These are phyloP conservation scores for Acromyrmex echinatior DNA, from an alignment of 1,140 invertebrate species.

Conservation along the genomic window DNA sequence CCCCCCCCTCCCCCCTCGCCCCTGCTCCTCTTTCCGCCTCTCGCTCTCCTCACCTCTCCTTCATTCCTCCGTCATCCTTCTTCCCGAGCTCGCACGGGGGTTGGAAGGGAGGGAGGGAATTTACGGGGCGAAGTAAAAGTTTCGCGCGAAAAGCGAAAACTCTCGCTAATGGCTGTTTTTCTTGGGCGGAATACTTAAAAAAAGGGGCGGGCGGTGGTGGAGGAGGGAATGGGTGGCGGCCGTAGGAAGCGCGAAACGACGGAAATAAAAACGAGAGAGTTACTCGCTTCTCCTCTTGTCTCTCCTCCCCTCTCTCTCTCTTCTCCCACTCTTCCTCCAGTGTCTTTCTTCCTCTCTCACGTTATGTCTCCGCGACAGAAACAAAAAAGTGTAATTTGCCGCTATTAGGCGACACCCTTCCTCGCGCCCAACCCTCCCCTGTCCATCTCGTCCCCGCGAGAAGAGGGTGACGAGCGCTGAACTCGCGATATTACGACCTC, in stretches of 20 bases:
- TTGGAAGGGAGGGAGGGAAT: constrained; percentile 72
- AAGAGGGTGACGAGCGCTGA: constrained; percentile 53
- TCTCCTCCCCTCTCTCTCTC: constrained; percentile 14
- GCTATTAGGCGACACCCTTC: constrained; percentile 81
- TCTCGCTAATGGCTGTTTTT: constrained; percentile 87
- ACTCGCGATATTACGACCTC: constrained; percentile 59
- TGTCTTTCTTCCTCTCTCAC: constrained; percentile 60
- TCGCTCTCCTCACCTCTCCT: constrained; percentile 39
- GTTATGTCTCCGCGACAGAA: constrained; percentile 68
- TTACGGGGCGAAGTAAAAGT: constrained; percentile 84
- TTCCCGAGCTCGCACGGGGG: constrained; percentile 37
- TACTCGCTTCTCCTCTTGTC: constrained; percentile 65
- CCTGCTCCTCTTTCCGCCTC: background rate
- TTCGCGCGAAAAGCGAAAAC: constrained; percentile 86
- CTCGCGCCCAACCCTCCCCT: constrained; percentile 44
- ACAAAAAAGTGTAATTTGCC: constrained; percentile 82
- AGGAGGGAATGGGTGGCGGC: constrained; percentile 5
- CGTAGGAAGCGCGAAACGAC: constrained; percentile 67
- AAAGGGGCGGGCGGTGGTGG: constrained; percentile 55
- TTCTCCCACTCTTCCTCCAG: background rate
- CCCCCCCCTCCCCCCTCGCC: background rate
- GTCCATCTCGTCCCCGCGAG: constrained; percentile 25
- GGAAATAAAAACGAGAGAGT: constrained; percentile 85
- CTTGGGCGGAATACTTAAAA: constrained; percentile 85
- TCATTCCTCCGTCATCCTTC: constrained; percentile 63